Conservation (phyloP, 2,797 vertebrate species). For the Sarcophilus harrisii region DNA sequence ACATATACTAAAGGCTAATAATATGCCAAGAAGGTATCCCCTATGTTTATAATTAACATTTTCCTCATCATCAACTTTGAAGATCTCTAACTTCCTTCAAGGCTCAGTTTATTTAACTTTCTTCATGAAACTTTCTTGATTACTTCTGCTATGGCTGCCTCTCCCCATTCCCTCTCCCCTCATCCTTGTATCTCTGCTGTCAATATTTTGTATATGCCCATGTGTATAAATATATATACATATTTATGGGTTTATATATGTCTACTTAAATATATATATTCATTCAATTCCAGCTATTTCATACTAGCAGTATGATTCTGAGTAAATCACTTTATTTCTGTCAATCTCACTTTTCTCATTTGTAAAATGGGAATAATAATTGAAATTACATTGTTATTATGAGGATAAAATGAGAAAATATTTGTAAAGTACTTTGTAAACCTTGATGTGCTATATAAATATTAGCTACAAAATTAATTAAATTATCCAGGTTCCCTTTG, state of each 20-base stretch:
- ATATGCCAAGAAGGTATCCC: too few relatives aligned
- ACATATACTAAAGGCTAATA: too few relatives aligned
- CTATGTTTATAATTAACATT: not conserved
- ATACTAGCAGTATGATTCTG: not conserved
- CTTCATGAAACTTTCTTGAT: not conserved
- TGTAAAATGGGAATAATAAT: not conserved
- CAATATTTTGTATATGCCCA: too few relatives aligned
- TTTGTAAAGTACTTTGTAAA: not conserved
- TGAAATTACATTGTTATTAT: not conserved
- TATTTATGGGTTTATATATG: too few relatives aligned
- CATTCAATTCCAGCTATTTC: not conserved
- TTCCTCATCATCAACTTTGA: not conserved
- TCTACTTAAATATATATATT: too few relatives aligned
- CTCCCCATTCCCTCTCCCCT: too few relatives aligned
- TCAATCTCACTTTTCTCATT: not conserved
- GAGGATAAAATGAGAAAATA: not conserved
- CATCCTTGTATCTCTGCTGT: too few relatives aligned
- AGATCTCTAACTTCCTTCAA: not conserved
- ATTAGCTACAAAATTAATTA: not conserved
- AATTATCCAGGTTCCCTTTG: not conserved
- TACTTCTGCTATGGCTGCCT: too few relatives aligned
- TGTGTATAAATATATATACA: too few relatives aligned
- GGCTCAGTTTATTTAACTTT: not conserved
- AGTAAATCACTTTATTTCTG: not conserved
- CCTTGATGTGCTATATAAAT: not conserved